Evolutionary conservation across 2,797 vertebrate species (phyloP).

Genomic region (Remorina albescens): DNA sequence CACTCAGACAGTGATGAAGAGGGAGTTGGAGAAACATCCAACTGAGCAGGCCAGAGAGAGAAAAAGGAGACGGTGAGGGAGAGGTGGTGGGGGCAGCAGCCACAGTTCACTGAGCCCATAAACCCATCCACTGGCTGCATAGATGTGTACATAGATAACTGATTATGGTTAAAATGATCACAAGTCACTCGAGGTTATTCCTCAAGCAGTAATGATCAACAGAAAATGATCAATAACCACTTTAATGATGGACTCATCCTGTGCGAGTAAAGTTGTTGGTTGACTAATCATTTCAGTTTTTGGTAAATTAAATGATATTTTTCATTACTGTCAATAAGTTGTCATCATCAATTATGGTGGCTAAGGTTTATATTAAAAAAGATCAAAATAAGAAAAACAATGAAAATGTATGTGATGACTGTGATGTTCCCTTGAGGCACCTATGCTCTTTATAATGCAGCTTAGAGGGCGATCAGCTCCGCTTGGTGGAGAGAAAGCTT

Average conservation of each 20-base stretch:
- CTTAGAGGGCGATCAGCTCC: conserved; percentile 53
- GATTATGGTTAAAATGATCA: neutral
- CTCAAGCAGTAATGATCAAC: neutral
- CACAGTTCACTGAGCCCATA: neutral
- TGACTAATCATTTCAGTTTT: neutral
- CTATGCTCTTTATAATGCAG: conserved; percentile 49
- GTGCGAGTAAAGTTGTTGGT: too few relatives aligned
- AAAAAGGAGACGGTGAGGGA: neutral
- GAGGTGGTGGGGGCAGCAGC: neutral
- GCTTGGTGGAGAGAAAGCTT: conserved; percentile 59
- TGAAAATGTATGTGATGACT: neutral
- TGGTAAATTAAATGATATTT: neutral
- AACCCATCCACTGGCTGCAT: neutral
- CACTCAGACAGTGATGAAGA: conserved; percentile 45
- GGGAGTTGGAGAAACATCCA: conserved; percentile 48
- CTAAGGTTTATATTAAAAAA: neutral
- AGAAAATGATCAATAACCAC: neutral
- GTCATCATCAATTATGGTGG: conserved; percentile 1
- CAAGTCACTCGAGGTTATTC: neutral
- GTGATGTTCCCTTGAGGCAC: conserved; percentile 36
- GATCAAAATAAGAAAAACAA: neutral
- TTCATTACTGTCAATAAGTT: neutral
- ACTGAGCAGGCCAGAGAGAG: conserved; percentile 28
- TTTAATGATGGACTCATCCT: too few relatives aligned
- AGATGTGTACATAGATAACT: neutral